Percentiles rank a stretch among this genome's conserved stretches.
Conservation (phyloP, 2,797 vertebrate genomes). For the Chelonia mydas region DNA sequence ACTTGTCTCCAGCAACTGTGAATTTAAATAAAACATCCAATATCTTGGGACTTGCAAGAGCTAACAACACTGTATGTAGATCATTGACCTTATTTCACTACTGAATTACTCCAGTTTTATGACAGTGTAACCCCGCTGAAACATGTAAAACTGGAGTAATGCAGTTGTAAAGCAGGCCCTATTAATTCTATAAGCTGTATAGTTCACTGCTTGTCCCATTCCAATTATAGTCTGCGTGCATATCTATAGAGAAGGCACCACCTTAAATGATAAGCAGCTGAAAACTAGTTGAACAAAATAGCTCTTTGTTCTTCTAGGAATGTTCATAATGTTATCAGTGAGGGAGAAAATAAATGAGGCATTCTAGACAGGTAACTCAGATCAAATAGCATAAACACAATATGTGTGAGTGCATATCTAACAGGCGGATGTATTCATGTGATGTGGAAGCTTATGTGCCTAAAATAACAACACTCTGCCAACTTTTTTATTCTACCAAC, state of each 20-base stretch:
- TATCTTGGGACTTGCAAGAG: background rate
- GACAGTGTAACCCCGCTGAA: background rate
- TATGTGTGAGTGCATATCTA: background rate
- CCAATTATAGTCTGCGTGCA: background rate
- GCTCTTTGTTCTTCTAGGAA: background rate
- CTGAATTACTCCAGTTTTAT: background rate
- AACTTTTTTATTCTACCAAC: background rate
- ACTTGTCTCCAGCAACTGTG: background rate
- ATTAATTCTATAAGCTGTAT: background rate
- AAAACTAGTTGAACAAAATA: background rate
- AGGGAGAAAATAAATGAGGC: background rate
- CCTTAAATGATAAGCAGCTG: background rate
- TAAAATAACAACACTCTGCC: slow-evolving; percentile 50
- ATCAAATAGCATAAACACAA: slow-evolving; percentile 9
- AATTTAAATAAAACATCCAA: background rate
- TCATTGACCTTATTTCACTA: background rate
- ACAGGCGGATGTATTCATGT: background rate
- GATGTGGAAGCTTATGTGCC: background rate
- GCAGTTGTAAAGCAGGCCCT: background rate
- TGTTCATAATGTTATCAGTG: background rate
- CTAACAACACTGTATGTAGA: background rate
- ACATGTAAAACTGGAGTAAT: background rate
- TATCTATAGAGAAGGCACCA: background rate
- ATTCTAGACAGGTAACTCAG: rapidly evolving
- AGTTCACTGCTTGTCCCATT: background rate